These are phyloP conservation scores for Chrysocyon brachyurus DNA, from an alignment of 2,797 vertebrate species.

Conservation along the genomic window DNA sequence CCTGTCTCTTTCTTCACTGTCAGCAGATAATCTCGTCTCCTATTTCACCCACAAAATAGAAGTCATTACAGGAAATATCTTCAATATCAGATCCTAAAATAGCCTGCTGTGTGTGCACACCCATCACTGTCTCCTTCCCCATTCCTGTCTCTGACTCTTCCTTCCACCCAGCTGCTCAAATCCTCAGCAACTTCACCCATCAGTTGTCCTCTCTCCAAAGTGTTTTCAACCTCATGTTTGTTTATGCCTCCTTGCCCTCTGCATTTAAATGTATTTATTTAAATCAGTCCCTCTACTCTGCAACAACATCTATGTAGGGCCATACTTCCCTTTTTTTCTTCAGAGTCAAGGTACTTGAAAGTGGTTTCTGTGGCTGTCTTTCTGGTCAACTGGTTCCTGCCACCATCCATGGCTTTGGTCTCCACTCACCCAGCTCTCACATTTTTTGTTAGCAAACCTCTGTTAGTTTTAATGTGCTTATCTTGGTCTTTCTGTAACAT, in stretches of 20 bases:
- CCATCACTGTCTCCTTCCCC: not conserved
- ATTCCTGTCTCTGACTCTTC: not conserved
- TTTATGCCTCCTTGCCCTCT: not conserved
- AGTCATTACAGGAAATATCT: slow-evolving; percentile 63
- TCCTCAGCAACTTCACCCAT: not conserved
- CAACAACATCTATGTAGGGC: not conserved
- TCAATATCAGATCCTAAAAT: not conserved
- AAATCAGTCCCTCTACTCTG: not conserved
- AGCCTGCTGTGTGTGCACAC: not conserved
- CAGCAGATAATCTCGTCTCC: slow-evolving; percentile 38
- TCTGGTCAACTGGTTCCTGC: not conserved
- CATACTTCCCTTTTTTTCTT: not conserved
- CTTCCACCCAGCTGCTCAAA: not conserved
- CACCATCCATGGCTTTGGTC: not conserved
- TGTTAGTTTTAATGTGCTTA: not conserved
- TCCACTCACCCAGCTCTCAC: not conserved
- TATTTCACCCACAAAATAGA: slow-evolving; percentile 64
- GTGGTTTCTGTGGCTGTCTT: not conserved
- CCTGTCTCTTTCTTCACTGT: not conserved
- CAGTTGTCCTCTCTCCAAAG: not conserved
- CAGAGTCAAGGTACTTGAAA: not conserved
- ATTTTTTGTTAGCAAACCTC: not conserved
- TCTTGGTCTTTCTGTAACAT: not conserved
- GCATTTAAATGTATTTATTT: not conserved
- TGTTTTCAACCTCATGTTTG: not conserved